phyloP scores from a whole-genome alignment of 92 coral and sea anemone species.

The Parazoanthus swiftii region DNA sequence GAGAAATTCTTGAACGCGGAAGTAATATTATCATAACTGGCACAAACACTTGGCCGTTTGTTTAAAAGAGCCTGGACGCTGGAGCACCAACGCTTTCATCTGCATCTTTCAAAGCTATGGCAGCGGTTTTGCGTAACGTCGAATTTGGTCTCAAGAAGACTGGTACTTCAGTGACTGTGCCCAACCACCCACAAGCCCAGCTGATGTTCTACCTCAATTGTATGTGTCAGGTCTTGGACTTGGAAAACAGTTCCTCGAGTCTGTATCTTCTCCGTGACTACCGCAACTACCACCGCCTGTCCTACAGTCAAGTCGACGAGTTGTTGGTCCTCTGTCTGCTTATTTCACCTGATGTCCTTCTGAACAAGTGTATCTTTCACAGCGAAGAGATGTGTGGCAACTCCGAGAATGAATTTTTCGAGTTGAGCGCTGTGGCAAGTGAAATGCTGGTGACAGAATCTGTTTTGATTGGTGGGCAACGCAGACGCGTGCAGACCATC shows the following conservation, averaged over 20 bases:
- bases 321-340: conserved; percentile 36
- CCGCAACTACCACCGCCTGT: conserved; percentile 25
- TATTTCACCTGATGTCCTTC: conserved; percentile 45
- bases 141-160: conserved; percentile 17
- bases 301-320: conserved; percentile 32
- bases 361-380: conserved; percentile 38
- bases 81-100: too few species aligned
- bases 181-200: conserved; percentile 22
- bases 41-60: too few species aligned
- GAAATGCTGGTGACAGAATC: conserved; percentile 42
- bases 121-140: conserved; percentile 30
- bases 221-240: conserved; percentile 4
- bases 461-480: conserved; percentile 48
- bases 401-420: conserved; percentile 17
- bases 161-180: not conserved
- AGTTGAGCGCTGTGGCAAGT: conserved; percentile 41
- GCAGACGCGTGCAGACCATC: conserved; percentile 36
- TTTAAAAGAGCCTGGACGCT: too few species aligned
- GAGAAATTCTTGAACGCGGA: not conserved
- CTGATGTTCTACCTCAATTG: conserved; percentile 20
- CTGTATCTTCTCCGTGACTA: conserved; percentile 24
- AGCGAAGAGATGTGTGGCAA: conserved; percentile 47
- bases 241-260: not conserved
- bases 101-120: conserved; percentile 6
- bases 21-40: not conserved